These are phyloP conservation scores for Eumerus sabulonum DNA, from an alignment of 2,888 invertebrate species.

Conservation along the genomic window DNA sequence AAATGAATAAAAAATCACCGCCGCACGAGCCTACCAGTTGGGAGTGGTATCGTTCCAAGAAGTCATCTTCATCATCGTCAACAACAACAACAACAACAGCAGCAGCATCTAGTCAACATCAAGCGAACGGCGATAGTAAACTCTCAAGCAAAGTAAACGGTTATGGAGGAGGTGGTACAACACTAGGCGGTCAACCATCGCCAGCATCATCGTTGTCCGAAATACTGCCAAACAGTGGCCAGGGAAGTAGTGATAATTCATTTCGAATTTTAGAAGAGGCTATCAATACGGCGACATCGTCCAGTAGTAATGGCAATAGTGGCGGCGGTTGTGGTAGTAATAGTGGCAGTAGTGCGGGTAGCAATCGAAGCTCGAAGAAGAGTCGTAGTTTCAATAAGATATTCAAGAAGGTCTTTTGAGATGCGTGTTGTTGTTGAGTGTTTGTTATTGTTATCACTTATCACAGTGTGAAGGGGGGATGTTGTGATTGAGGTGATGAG, in stretches of 20 bases:
- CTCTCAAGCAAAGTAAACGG: constrained; percentile 52
- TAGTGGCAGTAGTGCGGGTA: constrained; percentile 73
- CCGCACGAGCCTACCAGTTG: constrained; percentile 78
- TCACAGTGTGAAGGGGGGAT: no score
- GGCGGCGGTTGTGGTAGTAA: constrained; percentile 67
- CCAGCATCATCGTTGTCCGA: constrained; percentile 75
- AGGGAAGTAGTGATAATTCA: constrained; percentile 75
- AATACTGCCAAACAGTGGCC: constrained; percentile 73
- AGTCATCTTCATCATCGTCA: constrained; percentile 69
- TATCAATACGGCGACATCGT: constrained; percentile 70
- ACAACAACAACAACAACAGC: constrained; percentile 26
- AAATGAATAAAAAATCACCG: constrained; percentile 76
- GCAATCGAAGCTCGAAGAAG: constrained; percentile 79
- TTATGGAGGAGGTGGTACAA: constrained; percentile 10
- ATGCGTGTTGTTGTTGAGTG: background rate
- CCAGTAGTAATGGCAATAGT: constrained; percentile 54
- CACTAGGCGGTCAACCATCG: constrained; percentile 51
- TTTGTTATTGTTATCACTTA: no score
- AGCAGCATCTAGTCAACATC: no score
- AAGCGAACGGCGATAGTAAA: background rate
- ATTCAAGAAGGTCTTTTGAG: constrained; percentile 88
- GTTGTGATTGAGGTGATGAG: constrained; percentile 2
- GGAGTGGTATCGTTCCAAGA: constrained; percentile 78
- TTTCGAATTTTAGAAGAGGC: constrained; percentile 76
- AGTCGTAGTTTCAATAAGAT: constrained; percentile 86